These are phyloP conservation scores for Lycocerus yunnanus DNA, from an alignment of 2,888 invertebrate genomes.

Conservation along the genomic window DNA sequence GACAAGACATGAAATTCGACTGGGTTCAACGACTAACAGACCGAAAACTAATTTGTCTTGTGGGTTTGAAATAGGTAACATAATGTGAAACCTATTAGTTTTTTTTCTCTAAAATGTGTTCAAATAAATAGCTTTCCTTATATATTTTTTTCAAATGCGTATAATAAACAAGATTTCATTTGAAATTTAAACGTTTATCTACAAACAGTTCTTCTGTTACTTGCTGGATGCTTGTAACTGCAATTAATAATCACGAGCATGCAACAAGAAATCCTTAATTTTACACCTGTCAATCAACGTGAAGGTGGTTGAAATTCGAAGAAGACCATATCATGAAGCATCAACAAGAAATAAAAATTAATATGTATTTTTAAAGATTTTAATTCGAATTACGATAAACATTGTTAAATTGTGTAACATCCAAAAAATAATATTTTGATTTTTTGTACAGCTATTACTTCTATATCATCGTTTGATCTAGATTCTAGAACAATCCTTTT, in stretches of 20 bases:
- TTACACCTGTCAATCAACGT: slow-evolving; percentile 21
- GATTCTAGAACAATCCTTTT: too few species aligned
- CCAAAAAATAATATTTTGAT: neutral
- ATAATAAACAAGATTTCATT: neutral
- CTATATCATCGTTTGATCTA: too few species aligned
- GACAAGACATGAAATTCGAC: slow-evolving; percentile 17
- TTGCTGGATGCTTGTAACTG: slow-evolving; percentile 1
- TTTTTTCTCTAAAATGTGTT: neutral
- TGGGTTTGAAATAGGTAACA: neutral
- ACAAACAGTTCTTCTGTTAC: neutral
- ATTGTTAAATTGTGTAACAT: neutral
- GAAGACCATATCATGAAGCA: neutral
- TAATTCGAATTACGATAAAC: neutral
- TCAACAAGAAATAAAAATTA: neutral
- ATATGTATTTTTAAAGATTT: neutral
- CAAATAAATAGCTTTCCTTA: neutral
- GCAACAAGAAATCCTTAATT: slow-evolving; percentile 17
- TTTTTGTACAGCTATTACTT: neutral
- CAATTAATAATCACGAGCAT: slow-evolving; percentile 14
- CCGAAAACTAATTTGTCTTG: slow-evolving; percentile 14
- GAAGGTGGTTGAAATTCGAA: slow-evolving; percentile 16
- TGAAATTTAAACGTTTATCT: neutral
- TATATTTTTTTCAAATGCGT: neutral
- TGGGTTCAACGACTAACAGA: slow-evolving; percentile 10
- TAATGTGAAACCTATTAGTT: neutral